Percentiles rank a stretch among this genome's conserved stretches.
Evolutionary conservation across 2,113 vertebrate species (phyloP).

Genomic region (Tapirus terrestris): DNA sequence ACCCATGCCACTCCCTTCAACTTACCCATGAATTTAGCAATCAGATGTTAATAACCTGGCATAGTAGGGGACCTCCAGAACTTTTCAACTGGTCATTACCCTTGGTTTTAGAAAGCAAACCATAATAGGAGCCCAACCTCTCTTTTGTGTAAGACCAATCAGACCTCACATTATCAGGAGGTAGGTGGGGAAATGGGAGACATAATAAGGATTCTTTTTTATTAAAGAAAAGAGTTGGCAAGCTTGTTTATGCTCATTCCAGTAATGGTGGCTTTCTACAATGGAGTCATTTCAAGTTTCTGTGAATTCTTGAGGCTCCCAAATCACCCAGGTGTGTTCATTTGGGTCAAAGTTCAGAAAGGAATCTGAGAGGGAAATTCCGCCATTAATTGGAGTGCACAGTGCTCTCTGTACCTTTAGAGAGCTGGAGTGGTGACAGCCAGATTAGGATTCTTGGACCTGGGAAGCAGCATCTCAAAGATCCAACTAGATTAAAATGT

Average conservation of each 20-base stretch:
- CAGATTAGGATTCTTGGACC: background rate
- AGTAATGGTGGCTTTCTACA: background rate
- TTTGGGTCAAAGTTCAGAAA: background rate
- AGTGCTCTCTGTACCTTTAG: background rate
- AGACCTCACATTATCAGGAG: background rate
- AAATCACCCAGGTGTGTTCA: background rate
- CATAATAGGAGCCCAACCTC: background rate
- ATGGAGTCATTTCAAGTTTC: background rate
- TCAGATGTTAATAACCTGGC: background rate
- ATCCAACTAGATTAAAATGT: background rate
- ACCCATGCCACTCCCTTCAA: background rate
- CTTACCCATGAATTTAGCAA: background rate
- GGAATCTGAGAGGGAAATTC: background rate
- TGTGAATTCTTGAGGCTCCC: background rate
- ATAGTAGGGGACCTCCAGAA: background rate
- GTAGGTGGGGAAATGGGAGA: background rate
- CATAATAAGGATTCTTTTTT: background rate
- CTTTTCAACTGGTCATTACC: background rate
- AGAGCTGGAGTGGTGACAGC: background rate
- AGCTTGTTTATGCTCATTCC: background rate
- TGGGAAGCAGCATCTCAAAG: background rate
- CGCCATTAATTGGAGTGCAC: accelerated
- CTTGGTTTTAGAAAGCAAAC: background rate
- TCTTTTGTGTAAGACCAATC: background rate
- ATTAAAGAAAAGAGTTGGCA: background rate